A percentile compares a stretch with the other conserved stretches of the same genome.
Evolutionary conservation across 2,113 vertebrate species (phyloP).

Genomic region (Argyrosomus japonicus): DNA sequence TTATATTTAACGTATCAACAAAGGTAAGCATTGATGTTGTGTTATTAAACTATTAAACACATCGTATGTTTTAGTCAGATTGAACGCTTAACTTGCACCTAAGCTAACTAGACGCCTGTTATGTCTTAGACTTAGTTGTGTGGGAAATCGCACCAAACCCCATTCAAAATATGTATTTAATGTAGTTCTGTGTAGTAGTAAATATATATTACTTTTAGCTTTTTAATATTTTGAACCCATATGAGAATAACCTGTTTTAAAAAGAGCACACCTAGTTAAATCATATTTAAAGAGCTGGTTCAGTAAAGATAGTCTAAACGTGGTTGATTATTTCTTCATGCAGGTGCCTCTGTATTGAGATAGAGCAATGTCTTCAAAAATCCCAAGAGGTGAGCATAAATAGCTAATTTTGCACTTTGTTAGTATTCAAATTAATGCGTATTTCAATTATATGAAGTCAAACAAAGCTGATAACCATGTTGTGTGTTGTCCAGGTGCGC

Average conservation of each 20-base stretch:
- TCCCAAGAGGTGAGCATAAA: conserved; percentile 65
- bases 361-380: conserved; percentile 67
- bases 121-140: background rate
- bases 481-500: conserved; percentile 24
- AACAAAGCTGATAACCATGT: background rate
- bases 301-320: background rate
- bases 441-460: background rate
- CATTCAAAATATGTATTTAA: conserved; percentile 5
- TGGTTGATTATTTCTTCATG: background rate
- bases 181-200: too few relatives aligned
- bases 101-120: background rate
- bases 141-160: background rate
- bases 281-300: background rate
- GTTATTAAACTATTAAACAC: background rate
- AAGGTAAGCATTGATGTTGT: conserved; percentile 41
- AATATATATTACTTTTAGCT: background rate
- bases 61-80: background rate
- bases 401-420: background rate
- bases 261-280: background rate
- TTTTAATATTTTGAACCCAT: background rate
- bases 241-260: background rate
- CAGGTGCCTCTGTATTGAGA: conserved; percentile 11
- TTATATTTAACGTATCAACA: background rate
- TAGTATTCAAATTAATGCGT: background rate
- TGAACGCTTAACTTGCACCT: background rate